Base-by-base conservation (phyloP, 37 sponge, comb jelly and placozoan species). In the Theonella swinhoei region DNA sequence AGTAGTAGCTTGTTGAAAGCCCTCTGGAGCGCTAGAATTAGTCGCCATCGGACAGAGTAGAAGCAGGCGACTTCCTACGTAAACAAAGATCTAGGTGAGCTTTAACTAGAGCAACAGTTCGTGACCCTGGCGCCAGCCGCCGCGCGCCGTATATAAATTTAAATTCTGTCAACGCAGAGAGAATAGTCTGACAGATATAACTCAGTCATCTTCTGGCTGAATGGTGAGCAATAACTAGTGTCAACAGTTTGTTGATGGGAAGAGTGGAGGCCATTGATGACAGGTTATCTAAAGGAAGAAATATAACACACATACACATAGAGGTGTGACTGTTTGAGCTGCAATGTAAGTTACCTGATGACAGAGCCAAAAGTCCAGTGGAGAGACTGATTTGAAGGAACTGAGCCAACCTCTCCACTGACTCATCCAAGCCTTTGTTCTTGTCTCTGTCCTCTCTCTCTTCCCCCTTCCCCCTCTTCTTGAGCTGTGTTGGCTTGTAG, bases 361-460 rank as follows among this genome's bases (percentile, higher is more conserved):
- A 78, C 42, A 80, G 42, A 29, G 75, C 8, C 58, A 93, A 30
- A 17, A 86, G 37, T 39, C 81, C 61, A 35, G 74, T 39, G 19
- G 85, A 63, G n/a, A 88, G 72, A 24, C 42, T 41, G 35, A 89
- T 83, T 59, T 93, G 93, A 5, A 93, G 73, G 5, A 93, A 79
- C 79, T 93, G 93, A 35, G 93, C 79, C 63, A 93, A 64, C 72
- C 93, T 75, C 35, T 93, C 89, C 63, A 93, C 76, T 35, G 68
- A 36, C 76, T 80, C 70, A 26, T 75, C 81, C 82, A 91, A 62
- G 66, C 54, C 68, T 14, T n/a, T 70, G 14, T 40, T 36, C 20
- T 41, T 4, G 39, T 60, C 54, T 0, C 3, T 24, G 2, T 64
- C 34, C 9, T 25, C 47, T 14, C 54, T 47, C 20, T 11, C 25